Evolutionary conservation across 2,888 invertebrate genomes (phyloP), one percentile per base, ranked within the genome.

Genomic region (Caenorhabditis zanzibari): DNA sequence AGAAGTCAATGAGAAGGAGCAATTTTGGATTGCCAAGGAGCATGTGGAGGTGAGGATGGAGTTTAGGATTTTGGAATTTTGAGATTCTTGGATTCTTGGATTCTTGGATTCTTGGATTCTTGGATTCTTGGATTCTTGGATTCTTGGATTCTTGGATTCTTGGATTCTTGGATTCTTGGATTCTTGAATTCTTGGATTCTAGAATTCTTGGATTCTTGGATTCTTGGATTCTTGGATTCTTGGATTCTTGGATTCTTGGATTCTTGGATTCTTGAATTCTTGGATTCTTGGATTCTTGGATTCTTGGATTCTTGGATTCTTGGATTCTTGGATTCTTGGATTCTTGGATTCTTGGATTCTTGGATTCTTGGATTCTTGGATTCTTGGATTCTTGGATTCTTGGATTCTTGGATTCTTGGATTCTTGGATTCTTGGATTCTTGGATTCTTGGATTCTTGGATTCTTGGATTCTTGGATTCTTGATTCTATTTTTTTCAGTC

Each of bases 21-120:
- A 84, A n/a, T 90, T 89, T 54, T 90, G 77, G 80, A 88, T 90
- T 24, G 59, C 76, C 10, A 74, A 77, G 16, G 86, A 87, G 19
- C 77, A 82, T 12, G 26, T 84, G 16, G 58, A 86, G 47, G 85
- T 63, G 35, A 58, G 38, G 12, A 10, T 38, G 12, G 22, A 49
- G 7, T 32, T 38, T 38, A 7, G 32, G 32, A 7, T 38, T 38
- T 12, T 38, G 7, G 10, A 12, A 38, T 38, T 38, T 12, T 38
- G 38, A 38, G 38, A 38, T 38, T 32, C 32, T 6, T 38, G 38
- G 38, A 38, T 38, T 38, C 38, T n/a, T n/a, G n/a, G n/a, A n/a
- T n/a, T n/a, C n/a, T n/a, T 32, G n/a, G n/a, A n/a, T n/a, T n/a
- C n/a, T n/a, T 38, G 12, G 22, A 49, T 6, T 32, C 10, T 38